Conservation (phyloP, 92 coral and sea anemone genomes). For the Meandrina meandrites region DNA sequence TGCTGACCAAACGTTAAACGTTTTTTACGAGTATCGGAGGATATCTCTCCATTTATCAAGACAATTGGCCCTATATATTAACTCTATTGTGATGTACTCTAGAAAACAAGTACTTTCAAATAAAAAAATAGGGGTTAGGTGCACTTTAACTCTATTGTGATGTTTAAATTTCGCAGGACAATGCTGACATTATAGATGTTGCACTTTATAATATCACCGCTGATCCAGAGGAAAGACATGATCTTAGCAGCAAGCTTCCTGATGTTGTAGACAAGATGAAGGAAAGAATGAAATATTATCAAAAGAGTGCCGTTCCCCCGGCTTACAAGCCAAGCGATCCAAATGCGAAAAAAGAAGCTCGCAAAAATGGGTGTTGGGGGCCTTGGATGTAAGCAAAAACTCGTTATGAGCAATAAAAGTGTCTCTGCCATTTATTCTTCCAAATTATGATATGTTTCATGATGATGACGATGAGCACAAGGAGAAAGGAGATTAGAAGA, state of each 20-base stretch:
- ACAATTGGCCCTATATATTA: too few relatives aligned
- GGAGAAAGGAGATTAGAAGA: too few relatives aligned
- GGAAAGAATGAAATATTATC: slow-evolving; percentile 65
- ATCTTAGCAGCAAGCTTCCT: slow-evolving; percentile 56
- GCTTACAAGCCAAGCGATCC: slow-evolving; percentile 48
- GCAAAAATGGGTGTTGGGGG: slow-evolving; percentile 65
- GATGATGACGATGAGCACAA: too few relatives aligned
- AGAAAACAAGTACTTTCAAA: too few relatives aligned
- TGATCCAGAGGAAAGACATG: slow-evolving; percentile 80
- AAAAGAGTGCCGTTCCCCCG: slow-evolving; percentile 44
- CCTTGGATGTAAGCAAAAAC: slow-evolving; percentile 51
- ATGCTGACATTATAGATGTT: slow-evolving; percentile 34
- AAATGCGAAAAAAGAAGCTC: slow-evolving; percentile 51
- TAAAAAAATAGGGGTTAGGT: too few relatives aligned
- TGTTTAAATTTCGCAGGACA: slow-evolving; percentile 14
- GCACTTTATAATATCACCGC: slow-evolving; percentile 73
- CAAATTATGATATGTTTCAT: too few relatives aligned
- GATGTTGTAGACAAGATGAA: slow-evolving; percentile 55
- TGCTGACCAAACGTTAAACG: neutral
- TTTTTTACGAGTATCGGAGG: too few relatives aligned
- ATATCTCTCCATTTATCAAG: too few relatives aligned
- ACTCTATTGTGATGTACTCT: too few relatives aligned
- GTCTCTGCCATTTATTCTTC: too few relatives aligned
- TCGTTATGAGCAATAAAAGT: neutral
- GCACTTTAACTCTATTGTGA: too few relatives aligned